Percentiles rank a stretch among this genome's conserved stretches.
phyloP scores from a whole-genome alignment of 2,113 vertebrate genomes.

The Acrocephalus kingi region DNA sequence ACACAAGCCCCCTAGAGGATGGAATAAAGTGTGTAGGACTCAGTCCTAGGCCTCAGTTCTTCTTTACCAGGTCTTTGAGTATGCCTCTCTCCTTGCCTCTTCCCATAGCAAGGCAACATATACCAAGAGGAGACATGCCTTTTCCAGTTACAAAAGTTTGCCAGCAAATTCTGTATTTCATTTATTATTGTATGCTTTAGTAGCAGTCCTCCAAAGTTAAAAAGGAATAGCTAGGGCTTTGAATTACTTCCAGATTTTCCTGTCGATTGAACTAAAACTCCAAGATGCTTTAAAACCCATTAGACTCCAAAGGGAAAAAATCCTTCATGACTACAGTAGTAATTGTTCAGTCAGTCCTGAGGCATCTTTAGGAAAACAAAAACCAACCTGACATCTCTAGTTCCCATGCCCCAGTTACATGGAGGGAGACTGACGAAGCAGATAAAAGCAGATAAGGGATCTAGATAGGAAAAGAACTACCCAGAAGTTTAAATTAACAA shows the following conservation, averaged over 20 bases:
- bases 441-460: background rate
- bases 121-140: background rate
- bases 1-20: background rate
- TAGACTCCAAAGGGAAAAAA: background rate
- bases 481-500: background rate
- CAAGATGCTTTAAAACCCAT: constrained; percentile 27
- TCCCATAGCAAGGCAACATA: background rate
- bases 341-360: constrained; percentile 16
- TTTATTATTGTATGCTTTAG: background rate
- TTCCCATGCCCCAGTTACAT: background rate
- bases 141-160: background rate
- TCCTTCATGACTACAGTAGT: background rate
- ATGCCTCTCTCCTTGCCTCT: background rate
- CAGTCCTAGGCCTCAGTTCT: background rate
- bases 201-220: background rate
- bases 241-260: constrained; percentile 16
- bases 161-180: background rate
- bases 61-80: background rate
- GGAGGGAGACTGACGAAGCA: background rate
- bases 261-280: constrained; percentile 15
- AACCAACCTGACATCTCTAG: background rate
- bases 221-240: background rate
- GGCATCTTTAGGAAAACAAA: background rate
- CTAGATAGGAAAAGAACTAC: background rate
- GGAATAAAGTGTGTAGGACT: background rate